Base-by-base conservation (phyloP, 2,888 invertebrate species). In the Xylota sylvarum region DNA sequence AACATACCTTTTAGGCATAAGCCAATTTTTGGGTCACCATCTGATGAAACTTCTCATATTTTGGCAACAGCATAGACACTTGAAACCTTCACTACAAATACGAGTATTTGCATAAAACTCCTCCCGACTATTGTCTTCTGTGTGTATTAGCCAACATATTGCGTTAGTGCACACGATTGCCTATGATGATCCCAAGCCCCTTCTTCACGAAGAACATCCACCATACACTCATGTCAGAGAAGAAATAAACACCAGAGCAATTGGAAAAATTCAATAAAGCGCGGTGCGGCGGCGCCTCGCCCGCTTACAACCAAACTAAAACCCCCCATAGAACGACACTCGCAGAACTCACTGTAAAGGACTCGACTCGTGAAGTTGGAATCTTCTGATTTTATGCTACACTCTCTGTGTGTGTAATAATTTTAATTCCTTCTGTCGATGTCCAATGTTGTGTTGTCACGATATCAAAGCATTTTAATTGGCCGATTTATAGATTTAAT, bases 401-500 rank as follows among this genome's bases (percentile, higher is more conserved):
- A 76, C 60, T 73, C 67, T 77, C 62, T 81, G 81, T 86, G 77
- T 86, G 83, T 88, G 88, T 88, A 88, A 88, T 88, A 88, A 88
- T 88, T 88, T 88, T 88, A 87, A 88, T 84, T 88, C 86, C 88
- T 84, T 86, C 88, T 88, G 90, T 89, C 90, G 89, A 90, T 91
- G 91, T 91, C 91, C 91, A 91, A 92, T 92, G 92, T 91, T 91
- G 90, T 91, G 91, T 91, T 92, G 92, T 92, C 92, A 92, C 92
- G 92, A 92, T 92, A 92, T 91, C 92, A 91, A 92, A 91, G 92
- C 91, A 92, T 92, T 92, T 92, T 92, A 92, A 92, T 92, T 92
- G 92, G 92, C 91, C 92, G 92, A 92, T 92, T 92, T 92, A 92
- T 92, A 92, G 92, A 92, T 92, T 92, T 92, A 92, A 92, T 92